A percentile compares a stretch with the other conserved stretches of the same genome.
phyloP scores from a whole-genome alignment of 2,888 invertebrate genomes.

The Drosophila helvetica region DNA sequence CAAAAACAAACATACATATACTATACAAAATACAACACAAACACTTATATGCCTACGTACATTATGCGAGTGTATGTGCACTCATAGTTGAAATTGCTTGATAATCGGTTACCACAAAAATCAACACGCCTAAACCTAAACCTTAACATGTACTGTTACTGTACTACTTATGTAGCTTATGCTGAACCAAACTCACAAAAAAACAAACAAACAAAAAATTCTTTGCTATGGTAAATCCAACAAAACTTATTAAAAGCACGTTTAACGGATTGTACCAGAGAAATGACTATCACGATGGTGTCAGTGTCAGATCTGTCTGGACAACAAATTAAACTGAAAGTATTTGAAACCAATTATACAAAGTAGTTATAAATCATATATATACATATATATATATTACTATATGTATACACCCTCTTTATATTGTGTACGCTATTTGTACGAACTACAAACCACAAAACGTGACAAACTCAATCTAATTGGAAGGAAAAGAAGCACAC shows the following conservation, averaged over 20 bases:
- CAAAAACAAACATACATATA: conserved; percentile 64
- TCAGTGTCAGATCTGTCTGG: conserved; percentile 42
- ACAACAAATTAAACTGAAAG: conserved; percentile 59
- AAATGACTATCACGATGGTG: conserved; percentile 31
- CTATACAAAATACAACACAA: conserved; percentile 40
- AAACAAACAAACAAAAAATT: conserved; percentile 26
- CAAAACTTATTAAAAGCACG: conserved; percentile 22
- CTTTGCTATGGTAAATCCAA: conserved; percentile 46
- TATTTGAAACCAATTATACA: conserved; percentile 70
- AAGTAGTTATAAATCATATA: conserved; percentile 57
- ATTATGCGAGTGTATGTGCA: conserved; percentile 22
- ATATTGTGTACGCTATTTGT: conserved; percentile 66
- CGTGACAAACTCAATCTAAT: conserved; percentile 73
- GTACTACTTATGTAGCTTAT: conserved; percentile 44
- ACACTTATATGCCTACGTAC: conserved; percentile 41
- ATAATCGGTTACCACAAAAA: conserved; percentile 64
- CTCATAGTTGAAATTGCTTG: conserved; percentile 74
- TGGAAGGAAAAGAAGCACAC: conserved; percentile 61
- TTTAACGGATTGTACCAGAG: conserved; percentile 34
- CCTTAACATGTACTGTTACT: not conserved
- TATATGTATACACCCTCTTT: conserved; percentile 60
- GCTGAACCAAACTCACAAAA: conserved; percentile 36
- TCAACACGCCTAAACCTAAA: conserved; percentile 59
- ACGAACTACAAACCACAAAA: conserved; percentile 53
- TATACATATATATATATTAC: conserved; percentile 32